Conservation (phyloP, 2,113 vertebrate genomes). For the Strigops habroptila region DNA sequence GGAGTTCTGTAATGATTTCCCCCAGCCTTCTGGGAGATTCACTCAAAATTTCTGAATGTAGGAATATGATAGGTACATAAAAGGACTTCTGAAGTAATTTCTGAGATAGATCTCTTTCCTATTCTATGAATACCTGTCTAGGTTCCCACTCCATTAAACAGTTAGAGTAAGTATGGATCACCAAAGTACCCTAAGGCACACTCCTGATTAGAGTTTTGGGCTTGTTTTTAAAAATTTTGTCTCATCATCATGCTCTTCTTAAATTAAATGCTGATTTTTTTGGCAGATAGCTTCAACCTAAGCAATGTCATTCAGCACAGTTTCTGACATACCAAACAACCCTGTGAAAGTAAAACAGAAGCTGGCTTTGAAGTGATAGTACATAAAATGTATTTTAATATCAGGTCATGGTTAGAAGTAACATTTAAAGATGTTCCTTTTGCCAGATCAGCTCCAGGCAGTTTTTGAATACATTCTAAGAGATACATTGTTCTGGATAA, state of each 20-base stretch:
- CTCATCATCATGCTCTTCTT: background rate
- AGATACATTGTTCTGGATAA: background rate
- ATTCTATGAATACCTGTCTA: background rate
- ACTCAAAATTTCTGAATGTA: background rate
- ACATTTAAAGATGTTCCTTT: background rate
- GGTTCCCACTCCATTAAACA: background rate
- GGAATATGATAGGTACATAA: background rate
- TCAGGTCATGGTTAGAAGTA: background rate
- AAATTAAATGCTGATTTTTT: background rate
- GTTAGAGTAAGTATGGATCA: background rate
- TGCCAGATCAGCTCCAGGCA: background rate
- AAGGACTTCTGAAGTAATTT: background rate
- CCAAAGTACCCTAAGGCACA: accelerated
- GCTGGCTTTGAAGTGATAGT: background rate
- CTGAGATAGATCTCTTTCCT: background rate
- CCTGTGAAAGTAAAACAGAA: background rate
- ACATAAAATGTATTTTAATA: background rate
- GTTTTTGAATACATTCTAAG: conserved; percentile 4
- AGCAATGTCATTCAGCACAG: background rate
- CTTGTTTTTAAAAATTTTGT: background rate
- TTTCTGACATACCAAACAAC: background rate
- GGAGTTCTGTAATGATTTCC: background rate
- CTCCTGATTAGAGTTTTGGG: background rate
- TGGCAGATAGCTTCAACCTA: background rate
- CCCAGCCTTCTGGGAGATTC: background rate